Percentiles rank a stretch among this genome's conserved stretches.
Conservation (phyloP, 2,888 invertebrate species). For the Eretmocerus hayati region DNA sequence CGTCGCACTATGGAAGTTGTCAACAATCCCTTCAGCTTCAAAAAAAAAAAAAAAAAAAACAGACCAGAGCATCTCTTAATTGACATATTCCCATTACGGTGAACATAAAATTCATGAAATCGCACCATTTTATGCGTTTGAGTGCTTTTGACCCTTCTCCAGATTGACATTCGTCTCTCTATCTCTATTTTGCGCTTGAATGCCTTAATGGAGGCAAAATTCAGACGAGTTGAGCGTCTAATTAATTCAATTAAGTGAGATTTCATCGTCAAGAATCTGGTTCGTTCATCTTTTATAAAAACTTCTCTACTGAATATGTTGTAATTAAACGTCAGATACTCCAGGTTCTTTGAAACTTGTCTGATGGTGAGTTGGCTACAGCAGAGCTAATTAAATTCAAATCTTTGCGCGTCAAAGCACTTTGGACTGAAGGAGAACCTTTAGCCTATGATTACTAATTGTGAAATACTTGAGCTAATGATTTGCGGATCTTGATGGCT, state of each 20-base stretch:
- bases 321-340: conserved; percentile 12
- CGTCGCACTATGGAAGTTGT: too few species aligned
- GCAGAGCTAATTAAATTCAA: conserved; percentile 16
- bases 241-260: conserved; percentile 17
- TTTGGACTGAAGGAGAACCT: background rate
- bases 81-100: too few species aligned
- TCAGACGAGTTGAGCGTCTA: conserved; percentile 2
- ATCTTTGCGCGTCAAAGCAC: background rate
- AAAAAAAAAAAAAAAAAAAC: too few species aligned
- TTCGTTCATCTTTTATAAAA: background rate
- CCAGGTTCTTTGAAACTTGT: background rate
- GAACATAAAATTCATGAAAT: too few species aligned
- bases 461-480: too few species aligned
- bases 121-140: background rate
- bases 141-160: background rate
- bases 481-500: too few species aligned
- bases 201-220: conserved; percentile 3
- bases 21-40: too few species aligned
- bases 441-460: conserved; percentile 1
- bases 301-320: conserved; percentile 4
- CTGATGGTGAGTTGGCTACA: background rate
- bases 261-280: background rate
- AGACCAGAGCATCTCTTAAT: too few species aligned
- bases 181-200: too few species aligned
- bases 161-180: background rate